A percentile compares a stretch with the other conserved stretches of the same genome.
phyloP scores from a whole-genome alignment of 2,888 invertebrate genomes.

The Tromatobia lineatoria region DNA sequence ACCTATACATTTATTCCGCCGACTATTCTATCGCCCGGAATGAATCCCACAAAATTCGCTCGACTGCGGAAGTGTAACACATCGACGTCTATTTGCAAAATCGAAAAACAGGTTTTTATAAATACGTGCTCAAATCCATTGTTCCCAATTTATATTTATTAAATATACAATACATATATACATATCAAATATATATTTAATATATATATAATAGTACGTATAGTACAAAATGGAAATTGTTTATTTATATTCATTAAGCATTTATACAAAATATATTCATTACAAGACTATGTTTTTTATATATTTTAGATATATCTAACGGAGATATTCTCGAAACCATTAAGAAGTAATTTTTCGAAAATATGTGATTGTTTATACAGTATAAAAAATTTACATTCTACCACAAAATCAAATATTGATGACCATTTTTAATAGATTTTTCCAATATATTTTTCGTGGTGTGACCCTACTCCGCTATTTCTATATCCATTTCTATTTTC shows the following conservation, averaged over 20 bases:
- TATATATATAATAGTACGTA: no score
- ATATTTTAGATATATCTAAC: neutral
- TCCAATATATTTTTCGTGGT: neutral
- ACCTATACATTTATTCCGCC: neutral
- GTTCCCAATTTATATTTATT: neutral
- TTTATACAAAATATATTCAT: no score
- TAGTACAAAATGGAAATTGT: no score
- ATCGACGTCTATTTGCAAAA: neutral
- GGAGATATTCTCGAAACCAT: neutral
- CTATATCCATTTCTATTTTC: conserved; percentile 73
- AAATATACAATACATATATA: no score
- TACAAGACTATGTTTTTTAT: neutral
- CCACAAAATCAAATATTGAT: neutral
- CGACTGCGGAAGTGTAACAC: neutral
- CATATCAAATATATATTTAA: no score
- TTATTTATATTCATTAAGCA: no score
- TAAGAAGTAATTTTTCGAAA: no score
- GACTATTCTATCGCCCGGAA: conserved; percentile 2
- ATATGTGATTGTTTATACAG: no score
- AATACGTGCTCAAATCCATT: neutral
- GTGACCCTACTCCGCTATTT: conserved; percentile 75
- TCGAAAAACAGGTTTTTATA: neutral
- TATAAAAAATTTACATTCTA: neutral
- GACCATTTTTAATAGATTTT: neutral
- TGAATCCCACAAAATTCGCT: neutral